phyloP scores from a whole-genome alignment of 2,888 invertebrate genomes.

The Hermaeophaga mercurialis region DNA sequence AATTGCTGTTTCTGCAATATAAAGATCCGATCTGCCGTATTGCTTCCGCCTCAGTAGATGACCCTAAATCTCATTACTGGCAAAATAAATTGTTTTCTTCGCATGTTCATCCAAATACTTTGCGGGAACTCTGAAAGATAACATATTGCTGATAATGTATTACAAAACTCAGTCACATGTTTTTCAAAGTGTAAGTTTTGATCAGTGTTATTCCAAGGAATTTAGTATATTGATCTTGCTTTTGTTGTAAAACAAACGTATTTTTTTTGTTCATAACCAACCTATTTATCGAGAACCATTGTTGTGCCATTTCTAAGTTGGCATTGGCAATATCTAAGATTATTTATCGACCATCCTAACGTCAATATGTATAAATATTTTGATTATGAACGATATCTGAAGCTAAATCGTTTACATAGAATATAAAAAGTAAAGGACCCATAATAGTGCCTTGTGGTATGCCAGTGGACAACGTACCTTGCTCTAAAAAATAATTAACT shows the following conservation, averaged over 20 bases:
- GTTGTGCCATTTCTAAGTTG: conserved; percentile 2
- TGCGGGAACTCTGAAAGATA: conserved; percentile 7
- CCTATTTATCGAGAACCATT: conserved; percentile 5
- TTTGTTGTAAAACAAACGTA: not conserved
- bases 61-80: too few species aligned
- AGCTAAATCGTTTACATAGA: not conserved
- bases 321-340: conserved; percentile 6
- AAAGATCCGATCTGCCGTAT: too few species aligned
- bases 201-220: conserved; percentile 11
- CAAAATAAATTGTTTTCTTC: too few species aligned
- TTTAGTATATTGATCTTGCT: not conserved
- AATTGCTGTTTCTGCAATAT: too few species aligned
- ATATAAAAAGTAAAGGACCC: not conserved
- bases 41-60: too few species aligned
- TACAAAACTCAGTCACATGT: not conserved
- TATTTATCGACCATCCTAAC: conserved; percentile 2
- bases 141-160: not conserved
- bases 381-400: not conserved
- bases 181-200: conserved; percentile 12
- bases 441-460: not conserved
- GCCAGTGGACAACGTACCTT: not conserved
- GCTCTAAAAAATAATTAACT: conserved; percentile 2
- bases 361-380: not conserved
- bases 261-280: not conserved
- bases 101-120: conserved; percentile 10